Base-by-base conservation (phyloP, 2,888 invertebrate genomes). In the Caenorhabditis drosophilae region DNA sequence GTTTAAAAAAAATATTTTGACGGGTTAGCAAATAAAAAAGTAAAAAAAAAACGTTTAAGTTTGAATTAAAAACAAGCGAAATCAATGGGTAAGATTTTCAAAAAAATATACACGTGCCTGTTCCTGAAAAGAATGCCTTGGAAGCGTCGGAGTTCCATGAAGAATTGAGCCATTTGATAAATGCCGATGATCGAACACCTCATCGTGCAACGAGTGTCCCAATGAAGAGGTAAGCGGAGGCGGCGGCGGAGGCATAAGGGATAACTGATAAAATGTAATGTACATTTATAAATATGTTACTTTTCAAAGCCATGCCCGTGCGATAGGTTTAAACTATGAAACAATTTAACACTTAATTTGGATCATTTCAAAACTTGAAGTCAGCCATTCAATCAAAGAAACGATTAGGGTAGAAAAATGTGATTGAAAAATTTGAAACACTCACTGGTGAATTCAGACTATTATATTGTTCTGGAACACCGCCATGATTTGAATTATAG, bases 371-470 rank as follows among this genome's bases (percentile, higher is more conserved):
- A n/a, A n/a, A n/a, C n/a, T n/a, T n/a, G n/a, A 20, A 25, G 54
- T 38, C 12, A 18, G 31, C 27, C 12, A 31, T 31, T 31, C 6
- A 12, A 20, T 11, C 20, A 34, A 34, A 41, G 23, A 20, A 12
- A 16, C 45, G n/a, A n/a, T 36, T 20, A 31, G 27, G 41, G 36
- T 9, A 27, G 27, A 25, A 15, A 41, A 15, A 42, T 12, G 20
- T 7, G 18, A 51, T 36, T 34, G 20, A 41, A 38, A 52, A n/a
- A 15, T 16, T 51, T 53, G 6, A 48, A 22, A 27, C 35, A 40
- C 73, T 67, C 66, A 79, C 75, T 53, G 80, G 78, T 36, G 79
- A 76, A 47, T 77, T 77, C 22, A 78, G 59, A 38, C 73, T 73
- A 67, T 76, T 77, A 47, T 77, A 75, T 16, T 74, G 69, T 35